Conservation (phyloP, 2,888 invertebrate genomes). For the Caenorhabditis plicata region DNA sequence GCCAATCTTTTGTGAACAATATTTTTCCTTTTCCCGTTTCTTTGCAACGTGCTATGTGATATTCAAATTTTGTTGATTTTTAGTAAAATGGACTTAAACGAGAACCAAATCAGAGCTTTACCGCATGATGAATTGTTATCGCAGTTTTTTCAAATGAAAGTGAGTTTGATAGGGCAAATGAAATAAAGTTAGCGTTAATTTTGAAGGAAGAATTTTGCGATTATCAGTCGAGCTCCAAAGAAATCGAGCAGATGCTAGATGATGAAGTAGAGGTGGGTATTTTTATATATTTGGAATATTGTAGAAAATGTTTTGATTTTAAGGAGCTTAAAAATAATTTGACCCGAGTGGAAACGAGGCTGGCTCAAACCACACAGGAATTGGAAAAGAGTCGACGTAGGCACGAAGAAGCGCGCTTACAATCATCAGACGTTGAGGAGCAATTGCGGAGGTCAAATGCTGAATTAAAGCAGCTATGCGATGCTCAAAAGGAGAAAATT, state of each 20-base stretch:
- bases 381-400: slow-evolving; percentile 1
- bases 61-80: no score
- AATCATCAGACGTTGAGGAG: slow-evolving; percentile 24
- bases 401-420: slow-evolving; percentile 22
- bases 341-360: slow-evolving; percentile 9
- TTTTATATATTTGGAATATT: background rate
- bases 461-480: slow-evolving; percentile 7
- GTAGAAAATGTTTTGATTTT: background rate
- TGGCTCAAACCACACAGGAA: slow-evolving; percentile 7
- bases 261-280: slow-evolving; percentile 9
- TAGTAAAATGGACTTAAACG: no score
- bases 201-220: slow-evolving; percentile 27
- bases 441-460: slow-evolving; percentile 22
- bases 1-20: no score
- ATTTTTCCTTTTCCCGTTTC: no score
- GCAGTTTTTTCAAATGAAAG: background rate
- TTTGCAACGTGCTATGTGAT: no score
- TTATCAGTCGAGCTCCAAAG: slow-evolving; percentile 25
- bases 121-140: background rate
- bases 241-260: slow-evolving; percentile 34
- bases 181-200: no score
- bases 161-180: background rate
- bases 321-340: slow-evolving; percentile 9
- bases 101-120: no score
- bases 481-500: slow-evolving; percentile 12